A percentile compares a stretch with the other conserved stretches of the same genome.
Conservation (phyloP, 2,888 invertebrate genomes). For the Cephalotes varians region DNA sequence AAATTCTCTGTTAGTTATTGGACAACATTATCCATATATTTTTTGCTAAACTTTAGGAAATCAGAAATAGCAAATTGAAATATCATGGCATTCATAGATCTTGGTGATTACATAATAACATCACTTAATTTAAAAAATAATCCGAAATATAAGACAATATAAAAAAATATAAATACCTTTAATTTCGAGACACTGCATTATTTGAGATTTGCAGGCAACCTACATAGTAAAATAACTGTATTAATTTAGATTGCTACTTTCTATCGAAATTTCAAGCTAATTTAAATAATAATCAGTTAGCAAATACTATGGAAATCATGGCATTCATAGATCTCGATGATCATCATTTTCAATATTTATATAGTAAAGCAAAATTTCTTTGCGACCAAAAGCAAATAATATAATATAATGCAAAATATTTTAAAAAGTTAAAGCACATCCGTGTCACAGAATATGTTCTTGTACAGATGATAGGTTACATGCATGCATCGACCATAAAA, state of each 20-base stretch:
- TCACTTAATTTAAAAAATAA: slow-evolving; percentile 1
- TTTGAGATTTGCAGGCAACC: background rate
- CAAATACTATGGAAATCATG: slow-evolving; percentile 27
- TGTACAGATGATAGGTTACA: background rate
- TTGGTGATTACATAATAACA: slow-evolving; percentile 17
- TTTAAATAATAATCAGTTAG: slow-evolving; percentile 14
- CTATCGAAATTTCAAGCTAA: background rate
- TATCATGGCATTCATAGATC: slow-evolving; percentile 18
- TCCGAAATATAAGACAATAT: background rate
- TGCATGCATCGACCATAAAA: background rate
- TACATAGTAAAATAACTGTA: background rate
- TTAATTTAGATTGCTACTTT: background rate
- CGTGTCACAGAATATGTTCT: background rate
- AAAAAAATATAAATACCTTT: slow-evolving; percentile 15
- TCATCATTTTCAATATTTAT: background rate
- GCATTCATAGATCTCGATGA: slow-evolving; percentile 31
- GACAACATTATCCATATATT: background rate
- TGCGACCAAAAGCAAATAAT: background rate
- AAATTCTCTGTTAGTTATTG: background rate
- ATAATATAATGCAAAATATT: background rate
- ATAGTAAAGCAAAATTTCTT: background rate
- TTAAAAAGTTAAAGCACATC: background rate
- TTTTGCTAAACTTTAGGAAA: background rate
- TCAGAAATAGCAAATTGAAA: slow-evolving; percentile 36
- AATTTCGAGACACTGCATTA: background rate